Conservation (phyloP, 2,888 invertebrate species). For the Salpingus planirostris region DNA sequence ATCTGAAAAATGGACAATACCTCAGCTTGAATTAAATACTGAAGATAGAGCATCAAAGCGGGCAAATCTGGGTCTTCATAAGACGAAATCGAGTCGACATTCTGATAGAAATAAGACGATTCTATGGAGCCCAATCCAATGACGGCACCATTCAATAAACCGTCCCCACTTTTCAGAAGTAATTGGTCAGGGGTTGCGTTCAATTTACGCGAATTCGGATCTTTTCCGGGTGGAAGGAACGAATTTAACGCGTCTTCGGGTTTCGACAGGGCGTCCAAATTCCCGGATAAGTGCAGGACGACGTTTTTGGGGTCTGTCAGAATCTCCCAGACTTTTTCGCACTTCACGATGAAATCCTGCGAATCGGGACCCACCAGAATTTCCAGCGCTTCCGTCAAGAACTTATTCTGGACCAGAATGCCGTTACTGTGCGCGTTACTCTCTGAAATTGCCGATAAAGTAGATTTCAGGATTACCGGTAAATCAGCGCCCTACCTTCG, state of each 20-base stretch:
- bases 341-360: conserved; percentile 44
- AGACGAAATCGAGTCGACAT: conserved; percentile 56
- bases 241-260: conserved; percentile 35
- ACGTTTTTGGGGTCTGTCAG: conserved; percentile 54
- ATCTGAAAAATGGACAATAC: conserved; percentile 43
- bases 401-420: conserved; percentile 67
- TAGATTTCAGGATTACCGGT: too few relatives aligned
- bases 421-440: conserved; percentile 37
- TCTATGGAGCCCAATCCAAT: conserved; percentile 77
- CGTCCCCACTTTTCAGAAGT: conserved; percentile 35
- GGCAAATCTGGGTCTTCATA: conserved; percentile 58
- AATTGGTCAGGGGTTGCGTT: conserved; percentile 43
- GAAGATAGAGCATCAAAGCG: conserved; percentile 66
- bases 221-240: too few relatives aligned
- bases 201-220: too few relatives aligned
- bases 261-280: conserved; percentile 54
- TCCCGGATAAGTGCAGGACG: conserved; percentile 63
- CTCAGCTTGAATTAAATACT: conserved; percentile 81
- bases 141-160: conserved; percentile 50
- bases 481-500: conserved; percentile 23
- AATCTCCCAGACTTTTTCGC: conserved; percentile 50
- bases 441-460: neutral
- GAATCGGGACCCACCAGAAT: conserved; percentile 46
- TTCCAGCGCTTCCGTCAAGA: conserved; percentile 59
- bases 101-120: conserved; percentile 63